A percentile compares a stretch with the other conserved stretches of the same genome.
Evolutionary conservation across 2,113 vertebrate species (phyloP).

Genomic region (Sterrhoptilus dennistouni): DNA sequence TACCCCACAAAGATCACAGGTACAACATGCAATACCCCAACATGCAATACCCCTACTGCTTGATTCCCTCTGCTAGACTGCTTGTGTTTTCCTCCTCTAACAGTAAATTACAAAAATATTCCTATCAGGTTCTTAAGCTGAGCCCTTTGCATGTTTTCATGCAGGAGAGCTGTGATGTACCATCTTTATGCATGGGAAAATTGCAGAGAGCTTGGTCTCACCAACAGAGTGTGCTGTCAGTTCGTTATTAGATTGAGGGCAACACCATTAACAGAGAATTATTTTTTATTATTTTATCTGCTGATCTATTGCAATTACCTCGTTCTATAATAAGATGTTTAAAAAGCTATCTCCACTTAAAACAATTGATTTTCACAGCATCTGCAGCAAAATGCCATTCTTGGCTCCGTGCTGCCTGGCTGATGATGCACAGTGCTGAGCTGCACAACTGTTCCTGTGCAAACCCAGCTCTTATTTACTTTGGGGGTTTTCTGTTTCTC

Average conservation of each 20-base stretch:
- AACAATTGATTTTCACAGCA: neutral
- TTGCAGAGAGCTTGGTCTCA: neutral
- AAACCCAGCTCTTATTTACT: conserved; percentile 8
- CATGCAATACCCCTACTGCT: neutral
- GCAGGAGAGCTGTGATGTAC: neutral
- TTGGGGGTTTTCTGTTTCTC: conserved; percentile 23
- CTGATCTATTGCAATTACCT: neutral
- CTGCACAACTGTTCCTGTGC: neutral
- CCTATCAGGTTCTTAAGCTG: neutral
- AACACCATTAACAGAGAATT: neutral
- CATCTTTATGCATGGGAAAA: neutral
- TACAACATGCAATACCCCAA: neutral
- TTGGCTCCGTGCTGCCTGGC: neutral
- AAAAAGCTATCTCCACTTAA: neutral
- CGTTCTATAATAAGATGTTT: neutral
- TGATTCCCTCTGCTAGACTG: neutral
- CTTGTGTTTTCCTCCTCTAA: neutral
- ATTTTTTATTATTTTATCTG: neutral
- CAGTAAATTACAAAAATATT: neutral
- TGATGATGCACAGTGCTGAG: conserved; percentile 13
- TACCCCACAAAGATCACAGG: neutral
- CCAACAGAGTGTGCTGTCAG: conserved; percentile 24
- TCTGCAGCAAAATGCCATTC: conserved; percentile 27
- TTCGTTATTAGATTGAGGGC: neutral
- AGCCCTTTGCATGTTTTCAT: neutral